A percentile compares a stretch with the other conserved stretches of the same genome.
Evolutionary conservation across 1,140 invertebrate genomes (phyloP).

Genomic region (Drosophila serrata): DNA sequence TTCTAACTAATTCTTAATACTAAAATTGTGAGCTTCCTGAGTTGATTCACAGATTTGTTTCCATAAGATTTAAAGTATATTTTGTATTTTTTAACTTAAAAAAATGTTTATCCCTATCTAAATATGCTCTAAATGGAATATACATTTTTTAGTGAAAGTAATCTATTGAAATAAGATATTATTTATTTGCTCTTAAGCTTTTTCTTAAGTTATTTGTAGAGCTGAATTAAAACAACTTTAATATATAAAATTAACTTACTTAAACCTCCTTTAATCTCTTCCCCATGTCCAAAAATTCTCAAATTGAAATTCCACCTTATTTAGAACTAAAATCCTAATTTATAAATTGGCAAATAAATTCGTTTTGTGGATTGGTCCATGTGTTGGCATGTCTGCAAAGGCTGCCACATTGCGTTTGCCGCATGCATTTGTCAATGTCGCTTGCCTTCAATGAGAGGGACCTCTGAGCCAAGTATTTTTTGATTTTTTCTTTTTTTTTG

Average conservation of each 20-base stretch:
- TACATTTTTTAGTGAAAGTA: not conserved
- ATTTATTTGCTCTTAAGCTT: too few relatives aligned
- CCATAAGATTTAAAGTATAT: not conserved
- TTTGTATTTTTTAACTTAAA: not conserved
- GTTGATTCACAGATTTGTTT: not conserved
- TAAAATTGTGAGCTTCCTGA: not conserved
- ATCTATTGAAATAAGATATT: too few relatives aligned
- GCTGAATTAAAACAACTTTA: not conserved
- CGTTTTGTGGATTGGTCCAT: constrained; percentile 47
- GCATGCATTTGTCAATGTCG: constrained; percentile 80
- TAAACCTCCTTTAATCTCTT: not conserved
- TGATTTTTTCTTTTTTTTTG: not conserved
- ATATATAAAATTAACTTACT: not conserved
- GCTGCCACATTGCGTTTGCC: constrained; percentile 54
- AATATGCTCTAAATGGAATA: not conserved
- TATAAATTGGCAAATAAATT: constrained; percentile 37
- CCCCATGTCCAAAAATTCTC: not conserved
- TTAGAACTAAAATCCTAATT: not conserved
- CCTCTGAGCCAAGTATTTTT: constrained; percentile 25
- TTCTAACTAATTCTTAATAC: not conserved
- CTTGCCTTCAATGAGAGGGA: constrained; percentile 57
- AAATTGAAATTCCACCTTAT: not conserved
- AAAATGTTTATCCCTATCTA: not conserved
- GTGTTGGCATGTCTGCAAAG: constrained; percentile 62
- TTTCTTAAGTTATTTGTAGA: too few relatives aligned